Evolutionary conservation across 2,888 invertebrate genomes (phyloP).

Genomic region (Acanthacorydalis orientalis): DNA sequence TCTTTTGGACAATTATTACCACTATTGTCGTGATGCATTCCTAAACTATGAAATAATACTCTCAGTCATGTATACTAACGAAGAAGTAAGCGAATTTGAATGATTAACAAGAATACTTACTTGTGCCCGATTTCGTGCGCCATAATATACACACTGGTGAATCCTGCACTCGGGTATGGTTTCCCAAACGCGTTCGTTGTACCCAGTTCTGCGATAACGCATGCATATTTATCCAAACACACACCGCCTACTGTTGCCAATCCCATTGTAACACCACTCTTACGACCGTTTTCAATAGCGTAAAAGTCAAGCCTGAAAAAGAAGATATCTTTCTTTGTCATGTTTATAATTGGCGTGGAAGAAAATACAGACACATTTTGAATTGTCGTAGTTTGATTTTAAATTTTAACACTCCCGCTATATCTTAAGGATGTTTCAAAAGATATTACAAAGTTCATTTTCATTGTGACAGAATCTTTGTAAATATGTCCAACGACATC

Average conservation of each 20-base stretch:
- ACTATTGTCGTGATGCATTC: constrained; percentile 65
- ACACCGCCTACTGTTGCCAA: constrained; percentile 66
- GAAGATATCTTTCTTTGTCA: neutral
- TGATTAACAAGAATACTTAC: constrained; percentile 29
- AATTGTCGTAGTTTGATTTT: too few relatives aligned
- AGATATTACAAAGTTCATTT: too few relatives aligned
- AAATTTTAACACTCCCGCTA: neutral
- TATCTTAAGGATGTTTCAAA: neutral
- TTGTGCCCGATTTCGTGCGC: constrained; percentile 76
- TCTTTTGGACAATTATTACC: constrained; percentile 57
- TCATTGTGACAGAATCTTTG: too few relatives aligned
- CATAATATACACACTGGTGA: constrained; percentile 64
- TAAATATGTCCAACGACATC: too few relatives aligned
- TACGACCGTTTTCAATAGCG: constrained; percentile 48
- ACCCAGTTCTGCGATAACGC: constrained; percentile 65
- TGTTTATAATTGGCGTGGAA: too few relatives aligned
- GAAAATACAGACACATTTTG: too few relatives aligned
- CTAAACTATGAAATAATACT: constrained; percentile 34
- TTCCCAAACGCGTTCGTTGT: constrained; percentile 53
- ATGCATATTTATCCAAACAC: constrained; percentile 52
- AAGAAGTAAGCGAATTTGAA: neutral
- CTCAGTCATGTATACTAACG: neutral
- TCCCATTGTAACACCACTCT: constrained; percentile 63
- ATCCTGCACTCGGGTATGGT: constrained; percentile 70
- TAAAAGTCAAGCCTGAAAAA: constrained; percentile 49